phyloP scores from a whole-genome alignment of 2,113 vertebrate species.

The Pygoscelis adeliae region DNA sequence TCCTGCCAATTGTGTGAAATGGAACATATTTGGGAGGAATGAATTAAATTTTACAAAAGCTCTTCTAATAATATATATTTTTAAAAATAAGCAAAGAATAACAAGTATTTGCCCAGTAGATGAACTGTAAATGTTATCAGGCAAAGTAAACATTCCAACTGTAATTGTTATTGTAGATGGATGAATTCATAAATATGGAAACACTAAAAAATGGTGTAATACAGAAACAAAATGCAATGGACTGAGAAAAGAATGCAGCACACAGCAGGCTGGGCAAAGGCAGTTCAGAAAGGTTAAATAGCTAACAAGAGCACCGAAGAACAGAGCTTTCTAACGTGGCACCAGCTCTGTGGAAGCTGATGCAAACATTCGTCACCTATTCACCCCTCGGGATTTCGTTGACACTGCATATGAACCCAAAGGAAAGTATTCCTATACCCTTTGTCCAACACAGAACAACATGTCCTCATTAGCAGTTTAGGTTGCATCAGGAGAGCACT shows the following conservation, averaged over 20 bases:
- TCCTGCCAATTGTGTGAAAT: neutral
- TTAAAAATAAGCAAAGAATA: conserved; percentile 64
- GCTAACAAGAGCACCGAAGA: conserved; percentile 15
- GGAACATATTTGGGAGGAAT: conserved; percentile 19
- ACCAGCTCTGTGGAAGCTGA: neutral
- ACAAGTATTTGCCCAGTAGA: conserved; percentile 66
- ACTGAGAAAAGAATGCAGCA: conserved; percentile 55
- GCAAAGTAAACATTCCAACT: conserved; percentile 72
- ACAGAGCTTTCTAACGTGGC: neutral
- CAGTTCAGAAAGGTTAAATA: conserved; percentile 42
- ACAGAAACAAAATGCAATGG: conserved; percentile 45
- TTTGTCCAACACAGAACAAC: neutral
- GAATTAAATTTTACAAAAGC: conserved; percentile 54
- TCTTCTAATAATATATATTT: conserved; percentile 54
- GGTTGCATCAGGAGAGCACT: neutral
- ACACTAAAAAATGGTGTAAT: conserved; percentile 55
- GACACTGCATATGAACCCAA: neutral
- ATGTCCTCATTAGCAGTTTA: neutral
- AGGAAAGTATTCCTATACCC: neutral
- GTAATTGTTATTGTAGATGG: conserved; percentile 70
- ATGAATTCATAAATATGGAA: conserved; percentile 70
- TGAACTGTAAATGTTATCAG: conserved; percentile 72
- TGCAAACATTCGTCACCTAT: neutral
- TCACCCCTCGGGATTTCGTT: neutral
- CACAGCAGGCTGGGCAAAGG: conserved; percentile 32